phyloP scores from a whole-genome alignment of 2,113 vertebrate species.

The Eulemur macaco region DNA sequence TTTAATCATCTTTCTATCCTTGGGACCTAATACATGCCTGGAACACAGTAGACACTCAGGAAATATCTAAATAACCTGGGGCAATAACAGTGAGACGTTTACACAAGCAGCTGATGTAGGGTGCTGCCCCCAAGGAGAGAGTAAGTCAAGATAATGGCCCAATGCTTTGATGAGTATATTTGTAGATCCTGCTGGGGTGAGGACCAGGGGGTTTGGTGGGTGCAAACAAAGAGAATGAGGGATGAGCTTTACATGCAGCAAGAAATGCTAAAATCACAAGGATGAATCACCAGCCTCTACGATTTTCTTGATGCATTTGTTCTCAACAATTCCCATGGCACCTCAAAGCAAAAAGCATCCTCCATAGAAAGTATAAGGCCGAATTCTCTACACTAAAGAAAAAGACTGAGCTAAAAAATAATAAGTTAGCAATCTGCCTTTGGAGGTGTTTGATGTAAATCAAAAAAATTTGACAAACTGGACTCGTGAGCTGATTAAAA shows the following conservation, averaged over 20 bases:
- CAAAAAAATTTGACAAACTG: constrained; percentile 39
- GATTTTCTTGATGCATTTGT: background rate
- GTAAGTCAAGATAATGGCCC: background rate
- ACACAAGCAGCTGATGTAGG: background rate
- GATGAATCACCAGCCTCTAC: background rate
- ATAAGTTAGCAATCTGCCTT: constrained; percentile 6
- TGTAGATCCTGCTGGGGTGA: background rate
- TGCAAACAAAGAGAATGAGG: background rate
- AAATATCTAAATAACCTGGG: background rate
- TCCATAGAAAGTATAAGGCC: background rate
- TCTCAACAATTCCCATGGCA: background rate
- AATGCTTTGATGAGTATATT: background rate
- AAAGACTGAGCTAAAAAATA: constrained; percentile 5
- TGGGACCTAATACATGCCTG: background rate
- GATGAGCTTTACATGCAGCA: background rate
- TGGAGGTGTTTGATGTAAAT: constrained; percentile 20
- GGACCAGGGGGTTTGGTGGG: no score
- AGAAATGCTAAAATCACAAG: background rate
- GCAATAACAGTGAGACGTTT: background rate
- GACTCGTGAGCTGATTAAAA: constrained; percentile 34
- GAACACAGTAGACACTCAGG: background rate
- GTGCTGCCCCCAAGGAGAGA: background rate
- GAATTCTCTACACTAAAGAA: background rate
- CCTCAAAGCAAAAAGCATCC: background rate
- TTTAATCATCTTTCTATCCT: background rate